Evolutionary conservation across 2,797 vertebrate species (phyloP), one percentile per base, ranked within the genome.

Genomic region (Tangara arthus): DNA sequence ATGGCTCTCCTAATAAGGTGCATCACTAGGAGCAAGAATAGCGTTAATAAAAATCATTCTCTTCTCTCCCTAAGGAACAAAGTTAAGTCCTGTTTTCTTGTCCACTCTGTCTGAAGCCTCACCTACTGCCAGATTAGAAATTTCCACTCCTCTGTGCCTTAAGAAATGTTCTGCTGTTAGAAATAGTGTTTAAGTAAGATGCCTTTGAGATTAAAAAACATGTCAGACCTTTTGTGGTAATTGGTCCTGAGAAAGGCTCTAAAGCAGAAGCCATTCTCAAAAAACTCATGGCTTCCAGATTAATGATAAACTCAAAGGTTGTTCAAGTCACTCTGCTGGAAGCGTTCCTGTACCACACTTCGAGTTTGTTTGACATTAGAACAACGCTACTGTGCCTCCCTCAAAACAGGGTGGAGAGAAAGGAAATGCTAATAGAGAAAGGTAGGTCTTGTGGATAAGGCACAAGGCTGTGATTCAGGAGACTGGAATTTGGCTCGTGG

Each of bases 401-500:
- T 94, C 83, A 87, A 60, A 93, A 82, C 32, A 87, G 95, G 93
- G 95, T 89, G 96, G 94, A 96, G 96, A 78, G 93, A 96, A 93
- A 94, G 81, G 88, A 95, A 97, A 85, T 77, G 81, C 64, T 94
- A 93, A 91, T 59, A 90, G 69, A 75, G 82, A 93, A 91, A 92
- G 72, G 94, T 78, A 90, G 87, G 94, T 84, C 87, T 69, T 70
- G 76, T 72, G 94, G 90, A 95, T 97, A 96, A 97, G 76, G 94
- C 94, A 79, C 82, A 93, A 69, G 84, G 84, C 70, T 46, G 14
- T 89, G 92, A 96, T 75, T 96, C 94, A 96, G 55, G 69, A 81
- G 79, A 61, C 42, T 88, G 95, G 96, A 93, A 95, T 92, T 27
- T 63, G 27, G 72, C 82, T 92, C 72, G 90, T 94, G 80, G 91